phyloP scores from a whole-genome alignment of 2,888 invertebrate genomes.

The Aphidoletes aphidimyza region DNA sequence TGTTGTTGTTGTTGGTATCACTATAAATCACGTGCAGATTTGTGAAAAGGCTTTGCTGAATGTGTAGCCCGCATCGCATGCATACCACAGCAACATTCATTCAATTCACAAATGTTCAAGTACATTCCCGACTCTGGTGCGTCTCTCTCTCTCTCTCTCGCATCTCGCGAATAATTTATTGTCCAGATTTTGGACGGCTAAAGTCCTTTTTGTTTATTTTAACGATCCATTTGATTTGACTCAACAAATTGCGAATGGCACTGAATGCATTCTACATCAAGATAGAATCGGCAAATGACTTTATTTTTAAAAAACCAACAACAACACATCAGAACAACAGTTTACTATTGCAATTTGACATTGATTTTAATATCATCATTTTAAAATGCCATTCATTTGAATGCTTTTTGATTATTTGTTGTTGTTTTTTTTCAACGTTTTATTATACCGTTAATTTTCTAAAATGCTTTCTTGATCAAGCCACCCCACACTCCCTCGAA shows the following conservation, averaged over 20 bases:
- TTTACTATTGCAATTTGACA: not conserved
- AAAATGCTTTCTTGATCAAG: not conserved
- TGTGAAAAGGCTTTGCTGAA: not conserved
- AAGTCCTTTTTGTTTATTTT: not conserved
- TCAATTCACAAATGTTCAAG: not conserved
- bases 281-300: not conserved
- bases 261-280: not conserved
- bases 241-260: no score
- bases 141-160: not conserved
- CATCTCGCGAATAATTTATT: not conserved
- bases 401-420: no score
- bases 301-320: not conserved
- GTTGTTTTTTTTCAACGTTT: not conserved
- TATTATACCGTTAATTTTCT: conserved; percentile 40
- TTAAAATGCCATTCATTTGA: conserved; percentile 9
- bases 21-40: conserved; percentile 35
- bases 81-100: not conserved
- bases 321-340: no score
- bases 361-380: conserved; percentile 38
- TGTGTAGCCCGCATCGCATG: not conserved
- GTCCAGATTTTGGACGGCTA: not conserved
- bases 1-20: no score
- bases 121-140: not conserved
- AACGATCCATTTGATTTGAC: no score
- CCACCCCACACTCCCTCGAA: no score